Evolutionary conservation across 2,113 vertebrate species (phyloP), one percentile per base, ranked within the genome.

Genomic region (Castor canadensis): DNA sequence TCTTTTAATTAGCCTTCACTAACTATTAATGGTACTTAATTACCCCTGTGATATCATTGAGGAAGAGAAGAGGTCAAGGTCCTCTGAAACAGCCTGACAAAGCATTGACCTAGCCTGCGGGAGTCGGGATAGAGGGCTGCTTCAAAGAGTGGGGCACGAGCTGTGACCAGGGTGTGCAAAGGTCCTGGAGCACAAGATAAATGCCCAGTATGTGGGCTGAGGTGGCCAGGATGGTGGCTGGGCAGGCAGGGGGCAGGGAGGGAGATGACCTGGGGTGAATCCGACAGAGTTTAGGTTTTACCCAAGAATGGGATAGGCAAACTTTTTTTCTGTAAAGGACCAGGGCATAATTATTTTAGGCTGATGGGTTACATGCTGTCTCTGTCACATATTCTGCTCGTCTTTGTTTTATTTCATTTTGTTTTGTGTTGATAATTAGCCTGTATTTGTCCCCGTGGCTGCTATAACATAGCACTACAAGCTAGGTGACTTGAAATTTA

Each of bases 261-360:
- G 45, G 16, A 4, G 0, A 26, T 13, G 28, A 19, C 54, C 76
- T 35, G 54, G 52, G 15, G 17, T 20, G 26, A 58, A 45, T 4
- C 76, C 22, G 52, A 45, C 1, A 26, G 1, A 38, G 58, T 8
- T 64, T 32, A 47, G 43, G 20, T 54, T 38, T 89, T 47, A 8
- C 40, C 45, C 12, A 38, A 17, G 19, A 91, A 19, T 6, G 69
- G 12, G 13, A 1, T 17, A 2, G 45, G n/a, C 69, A 66, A 40
- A 38, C 2, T n/a, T n/a, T 16, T 11, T 40, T 81, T 35, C 81
- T 38, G 0, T 49, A 20, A 26, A 26, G 22, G 40, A 13, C 13
- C 40, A 38, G 4, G 38, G 1, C 15, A 19, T 40, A 2, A 3
- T 0, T 6, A 11, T n/a, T 88, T 32, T 45, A 16, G n/a, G 30